A percentile compares a stretch with the other conserved stretches of the same genome.
Evolutionary conservation across 2,113 vertebrate genomes (phyloP).

Genomic region (Archilochus colubris): DNA sequence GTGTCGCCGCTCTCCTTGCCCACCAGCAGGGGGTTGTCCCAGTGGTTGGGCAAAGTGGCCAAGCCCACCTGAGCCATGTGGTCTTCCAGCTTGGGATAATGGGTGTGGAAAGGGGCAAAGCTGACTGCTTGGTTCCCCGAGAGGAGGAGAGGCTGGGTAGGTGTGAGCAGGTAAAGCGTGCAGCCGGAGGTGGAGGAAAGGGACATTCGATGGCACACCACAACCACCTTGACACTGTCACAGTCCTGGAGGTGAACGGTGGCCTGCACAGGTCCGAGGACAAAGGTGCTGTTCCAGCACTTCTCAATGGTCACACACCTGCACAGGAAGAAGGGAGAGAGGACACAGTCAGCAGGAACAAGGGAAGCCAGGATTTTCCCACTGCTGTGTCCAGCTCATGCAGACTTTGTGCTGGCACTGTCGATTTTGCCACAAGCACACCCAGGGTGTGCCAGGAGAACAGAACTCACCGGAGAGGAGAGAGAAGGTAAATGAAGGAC

Average conservation of each 20-base stretch:
- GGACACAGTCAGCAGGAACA: neutral
- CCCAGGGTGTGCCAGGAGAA: neutral
- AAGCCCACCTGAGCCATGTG: conserved; percentile 94
- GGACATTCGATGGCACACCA: conserved; percentile 82
- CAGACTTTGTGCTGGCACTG: no score
- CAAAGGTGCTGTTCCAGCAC: conserved; percentile 87
- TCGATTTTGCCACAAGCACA: neutral
- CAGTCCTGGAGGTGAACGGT: conserved; percentile 89
- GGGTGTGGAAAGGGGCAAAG: conserved; percentile 91
- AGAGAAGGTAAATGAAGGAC: conserved; percentile 94
- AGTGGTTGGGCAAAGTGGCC: conserved; percentile 91
- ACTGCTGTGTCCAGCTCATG: neutral
- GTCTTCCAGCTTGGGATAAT: conserved; percentile 94
- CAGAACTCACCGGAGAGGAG: conserved; percentile 86
- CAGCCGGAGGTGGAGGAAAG: conserved; percentile 82
- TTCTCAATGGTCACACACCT: conserved; percentile 94
- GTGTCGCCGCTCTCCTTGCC: conserved; percentile 76
- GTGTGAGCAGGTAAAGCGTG: conserved; percentile 84
- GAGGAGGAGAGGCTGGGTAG: conserved; percentile 88
- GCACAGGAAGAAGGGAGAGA: neutral
- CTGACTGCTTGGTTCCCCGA: conserved; percentile 85
- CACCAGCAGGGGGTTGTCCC: conserved; percentile 88
- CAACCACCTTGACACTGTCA: conserved; percentile 85
- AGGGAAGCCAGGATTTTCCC: neutral
- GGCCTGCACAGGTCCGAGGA: conserved; percentile 89